Evolutionary conservation across 2,113 vertebrate genomes (phyloP).

Genomic region (Mungos mungo): DNA sequence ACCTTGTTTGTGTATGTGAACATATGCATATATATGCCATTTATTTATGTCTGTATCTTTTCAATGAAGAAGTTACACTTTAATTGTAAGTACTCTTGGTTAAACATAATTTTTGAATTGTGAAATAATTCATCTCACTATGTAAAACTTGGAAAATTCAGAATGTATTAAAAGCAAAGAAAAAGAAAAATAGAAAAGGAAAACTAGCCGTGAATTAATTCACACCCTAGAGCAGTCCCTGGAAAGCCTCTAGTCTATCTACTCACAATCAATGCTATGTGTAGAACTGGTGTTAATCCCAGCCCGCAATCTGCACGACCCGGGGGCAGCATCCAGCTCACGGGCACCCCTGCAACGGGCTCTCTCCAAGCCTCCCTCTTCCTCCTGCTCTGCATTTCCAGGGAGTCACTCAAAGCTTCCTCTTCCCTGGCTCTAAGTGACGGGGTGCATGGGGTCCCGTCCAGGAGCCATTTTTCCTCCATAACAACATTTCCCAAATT

Average conservation of each 20-base stretch:
- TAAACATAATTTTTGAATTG: neutral
- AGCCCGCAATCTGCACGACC: neutral
- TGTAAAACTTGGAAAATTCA: neutral
- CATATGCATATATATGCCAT: neutral
- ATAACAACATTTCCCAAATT: too few species aligned
- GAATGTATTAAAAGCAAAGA: neutral
- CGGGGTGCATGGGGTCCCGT: neutral
- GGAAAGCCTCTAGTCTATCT: neutral
- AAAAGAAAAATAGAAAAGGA: neutral
- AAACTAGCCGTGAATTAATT: neutral
- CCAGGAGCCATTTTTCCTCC: fast-evolving
- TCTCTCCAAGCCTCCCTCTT: too few species aligned
- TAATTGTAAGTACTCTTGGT: neutral
- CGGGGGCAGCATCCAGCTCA: neutral
- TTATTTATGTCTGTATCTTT: neutral
- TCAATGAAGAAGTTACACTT: neutral
- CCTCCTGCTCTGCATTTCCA: neutral
- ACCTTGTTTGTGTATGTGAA: too few species aligned
- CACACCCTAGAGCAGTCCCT: neutral
- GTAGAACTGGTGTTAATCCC: fast-evolving
- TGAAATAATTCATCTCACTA: neutral
- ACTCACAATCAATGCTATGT: neutral
- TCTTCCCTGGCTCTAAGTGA: neutral
- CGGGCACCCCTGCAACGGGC: fast-evolving
- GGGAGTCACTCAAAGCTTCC: neutral